A percentile compares a stretch with the other conserved stretches of the same genome.
phyloP scores from a whole-genome alignment of 2,888 invertebrate genomes.

The Orchestes rusci region DNA sequence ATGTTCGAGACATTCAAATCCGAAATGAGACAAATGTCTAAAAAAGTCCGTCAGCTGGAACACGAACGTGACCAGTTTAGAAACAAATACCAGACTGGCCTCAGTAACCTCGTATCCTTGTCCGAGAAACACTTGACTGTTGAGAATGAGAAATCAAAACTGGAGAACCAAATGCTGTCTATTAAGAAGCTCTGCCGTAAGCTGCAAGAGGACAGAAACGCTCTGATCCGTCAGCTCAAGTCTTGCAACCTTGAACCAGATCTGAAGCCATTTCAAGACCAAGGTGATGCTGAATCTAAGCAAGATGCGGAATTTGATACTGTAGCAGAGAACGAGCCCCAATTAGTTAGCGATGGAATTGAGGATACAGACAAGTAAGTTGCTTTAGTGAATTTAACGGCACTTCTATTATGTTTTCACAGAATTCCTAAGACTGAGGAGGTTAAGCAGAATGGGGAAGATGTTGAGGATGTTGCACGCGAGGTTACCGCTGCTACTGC shows the following conservation, averaged over 20 bases:
- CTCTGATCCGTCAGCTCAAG: conserved; percentile 36
- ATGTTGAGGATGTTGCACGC: too few species aligned
- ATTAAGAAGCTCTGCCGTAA: conserved; percentile 40
- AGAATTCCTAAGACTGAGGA: too few species aligned
- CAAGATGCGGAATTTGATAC: too few species aligned
- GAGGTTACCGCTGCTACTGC: too few species aligned
- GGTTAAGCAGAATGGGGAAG: too few species aligned
- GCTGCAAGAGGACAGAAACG: conserved; percentile 36
- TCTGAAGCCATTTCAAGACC: too few species aligned
- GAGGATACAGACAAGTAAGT: too few species aligned
- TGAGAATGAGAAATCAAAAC: conserved; percentile 54
- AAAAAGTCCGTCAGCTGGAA: conserved; percentile 78
- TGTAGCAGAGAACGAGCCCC: too few species aligned
- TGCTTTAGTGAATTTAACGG: too few species aligned
- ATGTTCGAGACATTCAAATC: conserved; percentile 71
- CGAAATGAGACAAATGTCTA: conserved; percentile 85
- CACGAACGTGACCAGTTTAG: conserved; percentile 82
- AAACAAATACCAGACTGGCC: conserved; percentile 75
- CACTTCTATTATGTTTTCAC: too few species aligned
- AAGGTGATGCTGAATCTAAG: too few species aligned
- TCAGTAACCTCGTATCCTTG: conserved; percentile 69
- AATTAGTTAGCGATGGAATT: too few species aligned
- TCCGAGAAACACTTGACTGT: conserved; percentile 66
- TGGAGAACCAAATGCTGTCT: conserved; percentile 41
- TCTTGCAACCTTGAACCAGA: conserved; percentile 36